Base-by-base conservation (phyloP, 2,797 vertebrate species). In the Pelochelys cantorii region DNA sequence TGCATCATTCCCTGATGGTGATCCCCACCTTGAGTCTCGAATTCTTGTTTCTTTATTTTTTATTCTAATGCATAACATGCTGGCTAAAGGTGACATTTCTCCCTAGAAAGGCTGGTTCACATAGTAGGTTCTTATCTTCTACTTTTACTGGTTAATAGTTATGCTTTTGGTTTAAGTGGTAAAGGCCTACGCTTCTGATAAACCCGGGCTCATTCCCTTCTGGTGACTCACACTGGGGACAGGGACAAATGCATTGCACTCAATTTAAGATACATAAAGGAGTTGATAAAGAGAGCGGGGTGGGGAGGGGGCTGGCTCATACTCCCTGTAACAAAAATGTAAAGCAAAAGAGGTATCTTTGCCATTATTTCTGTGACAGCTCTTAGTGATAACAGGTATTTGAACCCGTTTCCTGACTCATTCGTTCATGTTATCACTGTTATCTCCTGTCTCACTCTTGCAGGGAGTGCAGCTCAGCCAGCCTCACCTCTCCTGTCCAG, bases 1-100 rank as follows among this genome's bases (percentile, higher is more conserved):
- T 11, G 18, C 1, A 1, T 27, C 10, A 3, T 7, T 79, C 42
- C 59, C 42, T 54, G 59, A 1, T 4, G 20, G 31, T n/a, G 31
- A n/a, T 31, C 34, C 37, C 18, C 23, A 48, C 11, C 12, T 48
- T 42, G 37, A 12, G 12, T 75, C 22, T 75, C 12, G 23, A 27
- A 23, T 75, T 75, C 74, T 75, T 74, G 68, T 37, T 37, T 22
- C 68, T 23, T 42, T 68, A 23, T 34, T n/a, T 27, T 48, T 42
- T 60, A 60, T 60, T 60, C 27, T 60, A 27, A 60, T 60, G 27
- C 11, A 29, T 60, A 29, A 60, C 59, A 60, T 29, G 27, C 59
- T 60, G 60, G 31, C 31, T 68, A 9, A 34, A 34, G 20, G 74
- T 75, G 74, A 27, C 37, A 48, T 48, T 75, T 48, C 37, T 15